Evolutionary conservation across 2,888 invertebrate genomes (phyloP).

Genomic region (Pemphredon lugubris): DNA sequence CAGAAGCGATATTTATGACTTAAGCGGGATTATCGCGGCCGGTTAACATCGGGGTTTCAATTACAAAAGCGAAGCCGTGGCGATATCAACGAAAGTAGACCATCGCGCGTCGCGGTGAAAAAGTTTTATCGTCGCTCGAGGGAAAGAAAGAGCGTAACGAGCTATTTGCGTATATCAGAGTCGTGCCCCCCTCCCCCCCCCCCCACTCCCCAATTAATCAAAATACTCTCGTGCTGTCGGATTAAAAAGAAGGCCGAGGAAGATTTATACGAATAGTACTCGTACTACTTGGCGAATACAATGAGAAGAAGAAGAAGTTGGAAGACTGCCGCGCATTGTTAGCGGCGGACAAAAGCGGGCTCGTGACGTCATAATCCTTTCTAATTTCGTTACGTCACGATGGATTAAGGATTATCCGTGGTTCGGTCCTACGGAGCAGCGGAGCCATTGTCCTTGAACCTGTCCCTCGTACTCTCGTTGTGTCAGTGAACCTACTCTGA

Average conservation of each 20-base stretch:
- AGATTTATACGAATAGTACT: constrained; percentile 1
- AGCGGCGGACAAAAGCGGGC: constrained; percentile 13
- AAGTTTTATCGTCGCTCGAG: not conserved
- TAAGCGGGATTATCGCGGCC: no score
- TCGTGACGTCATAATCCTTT: constrained; percentile 52
- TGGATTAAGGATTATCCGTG: constrained; percentile 41
- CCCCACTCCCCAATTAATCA: not conserved
- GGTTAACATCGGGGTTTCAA: not conserved
- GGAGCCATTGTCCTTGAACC: constrained; percentile 69
- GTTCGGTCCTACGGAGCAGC: constrained; percentile 30
- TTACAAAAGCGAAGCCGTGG: not conserved
- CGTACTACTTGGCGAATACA: not conserved
- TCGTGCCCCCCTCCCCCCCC: not conserved
- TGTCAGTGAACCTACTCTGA: constrained; percentile 60
- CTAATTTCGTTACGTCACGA: constrained; percentile 58
- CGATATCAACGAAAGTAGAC: not conserved
- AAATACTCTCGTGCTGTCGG: constrained; percentile 1
- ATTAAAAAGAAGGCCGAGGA: not conserved
- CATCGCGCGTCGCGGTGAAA: not conserved
- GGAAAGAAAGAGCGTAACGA: not conserved
- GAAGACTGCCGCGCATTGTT: constrained; percentile 11
- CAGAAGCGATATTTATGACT: no score
- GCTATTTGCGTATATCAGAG: not conserved
- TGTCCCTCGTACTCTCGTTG: constrained; percentile 39
- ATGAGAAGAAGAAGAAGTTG: constrained; percentile 7